Conservation (phyloP, 2,888 invertebrate species). For the Zhuqinia jingwanae region DNA sequence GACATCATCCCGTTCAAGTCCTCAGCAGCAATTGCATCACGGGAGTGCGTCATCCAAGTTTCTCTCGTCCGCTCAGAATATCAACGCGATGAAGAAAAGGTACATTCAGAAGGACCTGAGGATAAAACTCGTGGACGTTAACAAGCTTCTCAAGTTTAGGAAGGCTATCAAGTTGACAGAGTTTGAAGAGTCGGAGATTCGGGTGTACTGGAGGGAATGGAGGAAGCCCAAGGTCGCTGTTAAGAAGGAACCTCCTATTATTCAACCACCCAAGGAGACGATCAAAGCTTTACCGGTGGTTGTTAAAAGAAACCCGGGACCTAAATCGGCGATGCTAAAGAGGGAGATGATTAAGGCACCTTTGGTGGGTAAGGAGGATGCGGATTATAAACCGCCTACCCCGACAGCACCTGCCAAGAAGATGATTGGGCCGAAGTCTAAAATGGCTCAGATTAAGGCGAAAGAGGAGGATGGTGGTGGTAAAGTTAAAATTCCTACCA, state of each 20-base stretch:
- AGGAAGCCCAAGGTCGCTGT: conserved; percentile 7
- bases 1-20: background rate
- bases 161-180: background rate
- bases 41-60: conserved; percentile 40
- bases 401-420: background rate
- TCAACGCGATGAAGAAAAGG: conserved; percentile 25
- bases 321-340: no score
- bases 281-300: no score
- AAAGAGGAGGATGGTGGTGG: no score
- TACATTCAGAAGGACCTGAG: background rate
- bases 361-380: no score
- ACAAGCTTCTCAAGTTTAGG: conserved; percentile 3
- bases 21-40: conserved; percentile 29
- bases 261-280: no score
- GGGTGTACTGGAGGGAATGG: conserved; percentile 33
- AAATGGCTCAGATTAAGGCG: conserved; percentile 8
- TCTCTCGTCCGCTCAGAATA: background rate
- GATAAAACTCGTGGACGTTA: conserved; percentile 11
- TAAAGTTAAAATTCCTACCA: conserved; percentile 1
- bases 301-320: no score
- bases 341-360: no score
- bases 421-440: conserved; percentile 46
- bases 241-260: no score
- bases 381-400: background rate
- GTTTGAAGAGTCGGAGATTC: background rate